Percentiles rank a stretch among this genome's conserved stretches.
Evolutionary conservation across 2,888 invertebrate genomes (phyloP).

Genomic region (Cerceris ruficornis): DNA sequence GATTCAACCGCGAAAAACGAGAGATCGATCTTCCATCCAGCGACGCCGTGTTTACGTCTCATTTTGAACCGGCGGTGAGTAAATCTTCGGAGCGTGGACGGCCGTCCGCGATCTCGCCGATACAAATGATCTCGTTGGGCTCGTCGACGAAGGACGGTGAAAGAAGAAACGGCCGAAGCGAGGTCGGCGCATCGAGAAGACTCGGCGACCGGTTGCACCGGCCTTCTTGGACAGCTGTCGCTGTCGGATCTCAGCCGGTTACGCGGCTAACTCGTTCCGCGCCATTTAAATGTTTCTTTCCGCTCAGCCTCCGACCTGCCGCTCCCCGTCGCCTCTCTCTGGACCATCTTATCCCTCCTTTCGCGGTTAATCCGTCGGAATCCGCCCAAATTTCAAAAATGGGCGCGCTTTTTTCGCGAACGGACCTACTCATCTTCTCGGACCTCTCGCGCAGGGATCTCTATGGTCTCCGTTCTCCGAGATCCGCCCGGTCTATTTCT

Average conservation of each 20-base stretch:
- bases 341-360: background rate
- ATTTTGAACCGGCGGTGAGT: slow-evolving; percentile 55
- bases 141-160: background rate
- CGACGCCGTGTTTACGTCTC: background rate
- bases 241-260: slow-evolving; percentile 54
- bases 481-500: slow-evolving; percentile 43
- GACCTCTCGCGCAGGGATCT: too few relatives aligned
- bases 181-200: background rate
- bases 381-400: background rate
- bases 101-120: slow-evolving; percentile 59
- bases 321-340: slow-evolving; percentile 10
- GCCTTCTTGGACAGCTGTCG: slow-evolving; percentile 63
- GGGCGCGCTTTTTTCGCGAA: background rate
- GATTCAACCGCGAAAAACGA: slow-evolving; percentile 25
- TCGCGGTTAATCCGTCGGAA: slow-evolving; percentile 20
- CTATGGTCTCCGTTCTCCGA: too few relatives aligned
- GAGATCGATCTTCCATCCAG: background rate
- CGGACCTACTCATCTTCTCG: too few relatives aligned
- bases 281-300: slow-evolving; percentile 54
- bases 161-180: background rate
- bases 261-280: slow-evolving; percentile 46
- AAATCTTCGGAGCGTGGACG: slow-evolving; percentile 30
- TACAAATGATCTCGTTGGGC: slow-evolving; percentile 63
- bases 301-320: slow-evolving; percentile 34
- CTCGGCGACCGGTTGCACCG: slow-evolving; percentile 44